A percentile compares a stretch with the other conserved stretches of the same genome.
These are phyloP conservation scores for Parthenolecanium corni DNA, from an alignment of 2,888 invertebrate genomes.

Conservation along the genomic window DNA sequence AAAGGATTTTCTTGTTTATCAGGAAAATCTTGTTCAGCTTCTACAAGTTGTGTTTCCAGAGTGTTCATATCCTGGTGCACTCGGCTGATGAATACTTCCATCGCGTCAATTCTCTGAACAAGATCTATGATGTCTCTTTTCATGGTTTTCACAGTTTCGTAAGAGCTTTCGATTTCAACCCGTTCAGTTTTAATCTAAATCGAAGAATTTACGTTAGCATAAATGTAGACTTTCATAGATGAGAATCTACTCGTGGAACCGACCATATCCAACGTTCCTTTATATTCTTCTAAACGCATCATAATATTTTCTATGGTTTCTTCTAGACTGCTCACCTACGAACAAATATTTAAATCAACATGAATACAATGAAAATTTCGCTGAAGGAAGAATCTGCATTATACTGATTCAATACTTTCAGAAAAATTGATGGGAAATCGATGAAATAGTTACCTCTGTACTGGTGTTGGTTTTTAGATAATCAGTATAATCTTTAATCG, in stretches of 20 bases:
- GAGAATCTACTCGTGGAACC: not conserved
- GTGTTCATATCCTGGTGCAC: conserved; percentile 26
- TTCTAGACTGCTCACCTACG: conserved; percentile 5
- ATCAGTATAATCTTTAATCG: conserved; percentile 6
- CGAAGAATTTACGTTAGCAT: no score
- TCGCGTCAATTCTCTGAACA: conserved; percentile 16
- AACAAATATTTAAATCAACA: not conserved
- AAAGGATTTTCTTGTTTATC: conserved; percentile 19
- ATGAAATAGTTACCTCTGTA: conserved; percentile 3
- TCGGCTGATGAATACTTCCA: conserved; percentile 25
- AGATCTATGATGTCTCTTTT: conserved; percentile 8
- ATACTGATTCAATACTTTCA: not conserved
- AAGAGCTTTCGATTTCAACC: not conserved
- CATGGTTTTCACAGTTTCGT: not conserved
- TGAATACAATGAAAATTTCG: not conserved
- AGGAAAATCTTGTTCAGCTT: conserved; percentile 27
- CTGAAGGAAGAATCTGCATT: not conserved
- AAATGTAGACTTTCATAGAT: not conserved
- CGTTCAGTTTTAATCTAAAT: conserved; percentile 13
- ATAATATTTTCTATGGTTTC: conserved; percentile 26
- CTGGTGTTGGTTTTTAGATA: conserved; percentile 16
- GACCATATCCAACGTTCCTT: conserved; percentile 25
- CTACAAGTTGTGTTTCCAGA: conserved; percentile 14
- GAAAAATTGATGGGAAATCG: not conserved
- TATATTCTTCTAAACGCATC: conserved; percentile 24